These are phyloP conservation scores for Macrotis lagotis DNA, from an alignment of 2,113 vertebrate species.

Conservation along the genomic window DNA sequence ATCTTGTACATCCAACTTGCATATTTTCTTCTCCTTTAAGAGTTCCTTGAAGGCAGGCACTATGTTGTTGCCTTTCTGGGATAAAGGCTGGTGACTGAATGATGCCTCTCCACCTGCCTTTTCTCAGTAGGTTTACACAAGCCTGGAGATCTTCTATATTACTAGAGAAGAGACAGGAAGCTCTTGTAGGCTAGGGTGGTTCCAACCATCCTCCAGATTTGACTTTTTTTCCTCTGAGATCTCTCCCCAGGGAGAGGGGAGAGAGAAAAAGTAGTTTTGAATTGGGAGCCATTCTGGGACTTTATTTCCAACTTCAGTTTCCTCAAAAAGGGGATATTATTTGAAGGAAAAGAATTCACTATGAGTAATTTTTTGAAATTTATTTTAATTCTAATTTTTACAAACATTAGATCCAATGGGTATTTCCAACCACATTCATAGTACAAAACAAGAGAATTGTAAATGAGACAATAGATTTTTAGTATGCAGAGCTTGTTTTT, in stretches of 20 bases:
- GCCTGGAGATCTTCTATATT: neutral
- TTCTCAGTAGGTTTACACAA: neutral
- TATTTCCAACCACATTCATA: neutral
- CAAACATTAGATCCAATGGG: neutral
- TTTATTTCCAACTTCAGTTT: neutral
- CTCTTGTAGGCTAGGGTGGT: neutral
- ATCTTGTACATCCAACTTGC: neutral
- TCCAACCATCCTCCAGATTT: neutral
- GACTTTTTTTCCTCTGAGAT: neutral
- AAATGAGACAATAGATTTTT: neutral
- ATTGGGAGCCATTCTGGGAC: neutral
- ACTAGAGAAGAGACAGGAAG: neutral
- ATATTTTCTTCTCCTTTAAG: neutral
- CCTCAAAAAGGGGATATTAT: neutral
- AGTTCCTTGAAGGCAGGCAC: neutral
- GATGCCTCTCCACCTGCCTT: neutral
- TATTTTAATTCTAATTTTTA: neutral
- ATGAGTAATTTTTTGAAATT: neutral
- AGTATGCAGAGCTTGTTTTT: neutral
- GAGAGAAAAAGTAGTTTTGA: neutral
- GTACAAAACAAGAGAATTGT: neutral
- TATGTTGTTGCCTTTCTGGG: neutral
- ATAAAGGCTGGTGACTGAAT: neutral
- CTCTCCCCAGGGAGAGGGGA: neutral
- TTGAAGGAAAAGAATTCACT: neutral